Base-by-base conservation (phyloP, 2,797 vertebrate genomes). In the Esox lucius region DNA sequence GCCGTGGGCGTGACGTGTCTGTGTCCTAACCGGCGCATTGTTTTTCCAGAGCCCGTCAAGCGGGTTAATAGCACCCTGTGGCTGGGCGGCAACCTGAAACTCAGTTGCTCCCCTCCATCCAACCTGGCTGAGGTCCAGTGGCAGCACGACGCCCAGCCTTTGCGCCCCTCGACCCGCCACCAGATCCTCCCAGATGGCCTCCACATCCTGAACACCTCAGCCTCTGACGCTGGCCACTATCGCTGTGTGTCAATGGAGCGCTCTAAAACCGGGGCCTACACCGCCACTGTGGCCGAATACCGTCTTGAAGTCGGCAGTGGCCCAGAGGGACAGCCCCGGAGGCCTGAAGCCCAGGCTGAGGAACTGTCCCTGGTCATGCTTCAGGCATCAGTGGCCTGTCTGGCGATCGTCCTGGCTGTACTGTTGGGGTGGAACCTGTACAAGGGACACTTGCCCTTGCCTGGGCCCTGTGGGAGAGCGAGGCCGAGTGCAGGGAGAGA, bases 391-490 rank as follows among this genome's bases (percentile, higher is more conserved):
- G 72, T 91, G 0, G 87, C 67, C 1, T 3, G 90, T 1, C 86
- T 95, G 49, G 70, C 78, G 0, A n/a, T 93, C 59, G 28, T 72
- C 39, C 82, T 95, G 59, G 26, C 87, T 26, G 80, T 0, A 3
- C 86, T 94, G 49, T 78, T 94, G 12, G 3, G 72, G 26, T 95
- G 94, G 93, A 96, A 92, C 76, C 51, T 92, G 78, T 91, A 75
- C 82, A 91, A 89, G 71, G 91, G 91, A 5, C 89, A 92, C 73
- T 24, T 93, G 1, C 39, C 81, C 9, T 67, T 91, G 46, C 87
- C 83, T 1, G 85, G 80, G 72, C 86, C 64, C 65, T 74, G 71
- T 64, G 80, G 64, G 39, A 16, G 22, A 53, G 26, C 2, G 1
- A 13, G 2, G 42, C 42, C 46, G 12, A 11, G 5, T 39, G 17